Conservation (phyloP, 1,140 invertebrate genomes). For the Theocolax elegans region DNA sequence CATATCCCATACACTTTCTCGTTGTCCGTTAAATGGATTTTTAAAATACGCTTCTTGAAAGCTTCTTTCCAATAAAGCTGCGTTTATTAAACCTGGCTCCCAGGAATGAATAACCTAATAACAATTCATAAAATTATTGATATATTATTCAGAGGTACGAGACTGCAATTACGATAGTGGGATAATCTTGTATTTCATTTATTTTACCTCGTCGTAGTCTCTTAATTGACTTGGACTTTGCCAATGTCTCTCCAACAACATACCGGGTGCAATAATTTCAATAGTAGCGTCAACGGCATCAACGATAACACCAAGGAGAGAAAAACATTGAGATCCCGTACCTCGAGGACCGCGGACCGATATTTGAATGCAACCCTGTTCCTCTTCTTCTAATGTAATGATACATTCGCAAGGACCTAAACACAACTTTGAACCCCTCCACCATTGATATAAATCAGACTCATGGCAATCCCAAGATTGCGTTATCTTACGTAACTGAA, state of each 20-base stretch:
- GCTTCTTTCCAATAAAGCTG: conserved; percentile 68
- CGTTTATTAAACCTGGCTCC: conserved; percentile 72
- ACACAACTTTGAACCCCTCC: conserved; percentile 81
- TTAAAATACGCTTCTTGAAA: conserved; percentile 66
- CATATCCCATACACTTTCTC: conserved; percentile 77
- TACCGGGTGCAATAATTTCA: conserved; percentile 74
- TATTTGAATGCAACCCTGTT: conserved; percentile 76
- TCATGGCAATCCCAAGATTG: conserved; percentile 72
- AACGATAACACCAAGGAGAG: conserved; percentile 81
- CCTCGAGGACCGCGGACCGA: conserved; percentile 78
- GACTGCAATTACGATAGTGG: too few species aligned
- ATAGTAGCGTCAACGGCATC: conserved; percentile 77
- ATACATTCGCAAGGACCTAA: conserved; percentile 79
- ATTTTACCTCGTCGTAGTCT: conserved; percentile 62
- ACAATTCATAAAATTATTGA: too few species aligned
- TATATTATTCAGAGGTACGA: too few species aligned
- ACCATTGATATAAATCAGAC: conserved; percentile 84
- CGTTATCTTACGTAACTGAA: conserved; percentile 71
- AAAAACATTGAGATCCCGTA: conserved; percentile 73
- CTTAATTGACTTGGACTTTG: conserved; percentile 75
- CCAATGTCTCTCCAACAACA: conserved; percentile 75
- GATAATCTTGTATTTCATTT: too few species aligned
- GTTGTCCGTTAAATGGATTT: conserved; percentile 71
- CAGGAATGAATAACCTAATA: conserved; percentile 70
- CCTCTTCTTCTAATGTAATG: conserved; percentile 75